Conservation (phyloP, 2,888 invertebrate species). For the Drosophila gaucha region DNA sequence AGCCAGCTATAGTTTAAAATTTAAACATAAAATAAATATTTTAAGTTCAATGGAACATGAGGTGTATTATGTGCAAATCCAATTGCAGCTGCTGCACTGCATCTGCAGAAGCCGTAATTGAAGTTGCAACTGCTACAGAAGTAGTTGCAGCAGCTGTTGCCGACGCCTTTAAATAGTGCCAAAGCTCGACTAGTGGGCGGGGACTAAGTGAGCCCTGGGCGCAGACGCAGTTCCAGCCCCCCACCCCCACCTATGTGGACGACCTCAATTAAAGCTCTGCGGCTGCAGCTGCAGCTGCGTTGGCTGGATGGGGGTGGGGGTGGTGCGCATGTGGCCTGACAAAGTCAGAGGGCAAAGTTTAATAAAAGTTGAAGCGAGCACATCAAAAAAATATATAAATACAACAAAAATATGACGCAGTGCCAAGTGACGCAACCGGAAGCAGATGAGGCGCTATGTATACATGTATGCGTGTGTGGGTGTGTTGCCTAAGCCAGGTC, state of each 20-base stretch:
- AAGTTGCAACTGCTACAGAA: too few species aligned
- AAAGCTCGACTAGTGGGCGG: conserved; percentile 58
- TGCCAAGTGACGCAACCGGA: conserved; percentile 76
- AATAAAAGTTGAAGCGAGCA: conserved; percentile 73
- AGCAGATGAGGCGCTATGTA: conserved; percentile 46
- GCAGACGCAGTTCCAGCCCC: conserved; percentile 23
- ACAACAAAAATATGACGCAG: conserved; percentile 67
- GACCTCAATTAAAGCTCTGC: conserved; percentile 82
- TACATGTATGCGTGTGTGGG: not conserved
- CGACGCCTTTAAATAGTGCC: conserved; percentile 70
- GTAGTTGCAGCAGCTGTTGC: too few species aligned
- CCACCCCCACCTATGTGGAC: conserved; percentile 58
- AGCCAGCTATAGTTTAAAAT: too few species aligned
- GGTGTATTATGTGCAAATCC: too few species aligned
- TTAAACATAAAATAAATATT: too few species aligned
- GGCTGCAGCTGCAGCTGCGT: conserved; percentile 32
- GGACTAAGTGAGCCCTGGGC: conserved; percentile 50
- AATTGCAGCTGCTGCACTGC: too few species aligned
- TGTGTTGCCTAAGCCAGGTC: conserved; percentile 35
- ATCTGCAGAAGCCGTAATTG: too few species aligned
- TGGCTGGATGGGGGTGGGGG: not conserved
- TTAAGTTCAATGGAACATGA: too few species aligned
- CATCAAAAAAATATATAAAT: conserved; percentile 17
- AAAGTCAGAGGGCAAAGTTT: conserved; percentile 82
- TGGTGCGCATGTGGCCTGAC: conserved; percentile 27